Evolutionary conservation across 1,140 invertebrate species (phyloP).

Genomic region (Diploscapter pachys): DNA sequence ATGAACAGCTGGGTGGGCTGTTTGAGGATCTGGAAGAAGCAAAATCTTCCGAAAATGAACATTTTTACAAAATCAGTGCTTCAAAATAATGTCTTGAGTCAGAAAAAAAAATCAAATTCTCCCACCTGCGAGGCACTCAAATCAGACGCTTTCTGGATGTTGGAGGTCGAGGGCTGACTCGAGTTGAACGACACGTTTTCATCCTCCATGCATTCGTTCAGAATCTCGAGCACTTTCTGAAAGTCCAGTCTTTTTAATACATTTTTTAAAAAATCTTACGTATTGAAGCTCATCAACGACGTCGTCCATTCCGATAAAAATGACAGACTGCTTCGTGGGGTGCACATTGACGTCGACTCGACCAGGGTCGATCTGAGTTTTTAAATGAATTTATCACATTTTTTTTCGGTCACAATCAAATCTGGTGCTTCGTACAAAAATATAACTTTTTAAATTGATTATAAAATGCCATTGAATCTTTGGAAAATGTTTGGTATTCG

Average conservation of each 20-base stretch:
- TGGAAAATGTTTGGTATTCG: no score
- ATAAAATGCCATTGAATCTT: no score
- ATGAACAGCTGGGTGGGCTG: no score
- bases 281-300: slow-evolving; percentile 47
- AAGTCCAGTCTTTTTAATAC: background rate
- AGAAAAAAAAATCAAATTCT: background rate
- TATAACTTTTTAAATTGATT: no score
- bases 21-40: no score
- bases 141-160: background rate
- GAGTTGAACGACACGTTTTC: background rate
- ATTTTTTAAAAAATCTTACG: slow-evolving; percentile 28
- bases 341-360: slow-evolving; percentile 51
- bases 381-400: no score
- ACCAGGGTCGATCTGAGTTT: slow-evolving; percentile 32
- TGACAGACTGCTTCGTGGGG: slow-evolving; percentile 43
- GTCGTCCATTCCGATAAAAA: slow-evolving; percentile 46
- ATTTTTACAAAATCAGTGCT: no score
- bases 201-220: no score
- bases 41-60: no score
- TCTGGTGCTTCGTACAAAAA: no score
- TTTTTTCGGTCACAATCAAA: no score
- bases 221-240: background rate
- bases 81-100: background rate
- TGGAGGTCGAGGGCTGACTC: background rate
- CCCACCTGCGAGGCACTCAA: background rate